Percentiles rank a stretch among this genome's conserved stretches.
Evolutionary conservation across 2,888 invertebrate species (phyloP).

Genomic region (Dicyrtomina minuta): DNA sequence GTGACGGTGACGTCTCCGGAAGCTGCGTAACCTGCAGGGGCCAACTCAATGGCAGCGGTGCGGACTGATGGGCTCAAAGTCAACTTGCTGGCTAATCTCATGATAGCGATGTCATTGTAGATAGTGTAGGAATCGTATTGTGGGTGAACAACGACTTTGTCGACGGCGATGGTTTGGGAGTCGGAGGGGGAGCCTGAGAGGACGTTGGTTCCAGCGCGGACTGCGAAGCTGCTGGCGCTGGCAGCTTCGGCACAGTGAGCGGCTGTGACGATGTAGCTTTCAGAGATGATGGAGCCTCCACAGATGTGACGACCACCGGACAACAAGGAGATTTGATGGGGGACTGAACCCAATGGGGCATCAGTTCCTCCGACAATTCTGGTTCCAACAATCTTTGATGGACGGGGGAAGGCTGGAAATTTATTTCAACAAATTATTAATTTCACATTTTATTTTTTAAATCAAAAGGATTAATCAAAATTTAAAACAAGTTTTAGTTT

Average conservation of each 20-base stretch:
- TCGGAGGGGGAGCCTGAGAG: neutral
- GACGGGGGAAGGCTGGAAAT: conserved; percentile 12
- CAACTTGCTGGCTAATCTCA: neutral
- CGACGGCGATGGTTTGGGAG: neutral
- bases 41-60: conserved; percentile 1
- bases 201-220: conserved; percentile 9
- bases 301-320: conserved; percentile 23
- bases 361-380: conserved; percentile 27
- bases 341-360: neutral
- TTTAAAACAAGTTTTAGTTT: neutral
- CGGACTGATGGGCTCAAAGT: neutral
- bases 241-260: conserved; percentile 23
- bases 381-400: neutral
- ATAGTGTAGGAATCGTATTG: neutral
- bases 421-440: neutral
- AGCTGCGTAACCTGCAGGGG: neutral
- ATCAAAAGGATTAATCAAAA: neutral
- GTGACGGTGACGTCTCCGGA: conserved; percentile 8
- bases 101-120: conserved; percentile 11
- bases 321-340: conserved; percentile 28
- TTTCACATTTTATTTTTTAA: neutral
- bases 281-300: conserved; percentile 28
- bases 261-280: conserved; percentile 23
- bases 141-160: neutral
- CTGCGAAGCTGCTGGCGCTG: neutral